A percentile compares a stretch with the other conserved stretches of the same genome.
phyloP scores from a whole-genome alignment of 2,797 vertebrate genomes.

The Labroides dimidiatus region DNA sequence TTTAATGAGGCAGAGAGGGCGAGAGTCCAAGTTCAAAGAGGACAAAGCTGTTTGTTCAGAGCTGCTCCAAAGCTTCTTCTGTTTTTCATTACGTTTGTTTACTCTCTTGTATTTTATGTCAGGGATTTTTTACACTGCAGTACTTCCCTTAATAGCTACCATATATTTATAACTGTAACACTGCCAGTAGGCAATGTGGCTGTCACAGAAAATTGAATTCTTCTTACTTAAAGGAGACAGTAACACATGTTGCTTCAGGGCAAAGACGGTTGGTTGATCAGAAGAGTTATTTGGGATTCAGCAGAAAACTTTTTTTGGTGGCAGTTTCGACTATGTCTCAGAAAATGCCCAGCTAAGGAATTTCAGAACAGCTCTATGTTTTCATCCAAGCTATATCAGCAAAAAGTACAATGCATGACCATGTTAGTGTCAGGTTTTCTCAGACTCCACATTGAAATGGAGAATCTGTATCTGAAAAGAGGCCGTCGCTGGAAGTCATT shows the following conservation, averaged over 20 bases:
- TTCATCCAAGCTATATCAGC: neutral
- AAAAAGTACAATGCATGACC: neutral
- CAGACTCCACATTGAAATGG: no score
- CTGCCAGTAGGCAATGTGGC: neutral
- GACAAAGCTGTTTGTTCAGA: conserved; percentile 15
- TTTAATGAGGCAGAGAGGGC: conserved; percentile 34
- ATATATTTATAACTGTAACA: neutral
- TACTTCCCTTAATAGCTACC: neutral
- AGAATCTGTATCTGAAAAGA: no score
- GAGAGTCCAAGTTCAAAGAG: conserved; percentile 19
- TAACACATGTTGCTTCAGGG: neutral
- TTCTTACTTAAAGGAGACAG: conserved; percentile 1
- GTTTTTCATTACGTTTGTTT: conserved; percentile 1
- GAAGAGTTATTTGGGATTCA: neutral
- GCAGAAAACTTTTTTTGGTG: no score
- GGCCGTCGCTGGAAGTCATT: no score
- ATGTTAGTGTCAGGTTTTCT: no score
- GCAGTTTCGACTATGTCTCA: neutral
- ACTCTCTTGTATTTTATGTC: neutral
- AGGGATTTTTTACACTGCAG: neutral
- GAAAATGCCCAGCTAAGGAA: neutral
- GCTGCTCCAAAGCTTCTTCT: neutral
- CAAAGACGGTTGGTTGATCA: neutral
- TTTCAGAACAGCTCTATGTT: neutral
- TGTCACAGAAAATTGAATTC: conserved; percentile 1